Evolutionary conservation across 2,797 vertebrate species (phyloP).

Genomic region (Crenichthys baileyi): DNA sequence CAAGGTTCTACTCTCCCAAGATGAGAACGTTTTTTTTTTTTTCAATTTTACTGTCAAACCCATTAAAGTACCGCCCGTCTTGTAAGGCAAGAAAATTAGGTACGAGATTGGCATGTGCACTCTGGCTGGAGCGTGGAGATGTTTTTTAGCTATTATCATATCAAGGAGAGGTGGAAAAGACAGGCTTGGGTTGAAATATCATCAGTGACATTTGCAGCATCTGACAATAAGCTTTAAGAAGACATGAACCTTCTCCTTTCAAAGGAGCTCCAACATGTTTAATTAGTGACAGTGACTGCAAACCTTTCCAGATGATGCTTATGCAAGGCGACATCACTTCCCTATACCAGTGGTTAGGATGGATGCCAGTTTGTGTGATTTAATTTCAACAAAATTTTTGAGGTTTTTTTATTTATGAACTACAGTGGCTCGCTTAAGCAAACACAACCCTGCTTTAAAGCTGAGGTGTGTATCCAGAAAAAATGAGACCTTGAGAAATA

Average conservation of each 20-base stretch:
- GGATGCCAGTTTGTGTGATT: constrained; percentile 75
- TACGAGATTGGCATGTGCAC: constrained; percentile 43
- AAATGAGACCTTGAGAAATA: neutral
- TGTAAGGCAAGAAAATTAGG: constrained; percentile 55
- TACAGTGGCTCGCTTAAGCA: neutral
- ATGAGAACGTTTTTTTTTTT: constrained; percentile 34
- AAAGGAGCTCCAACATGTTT: constrained; percentile 33
- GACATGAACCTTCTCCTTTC: neutral
- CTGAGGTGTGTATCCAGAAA: neutral
- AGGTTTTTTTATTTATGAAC: constrained; percentile 45
- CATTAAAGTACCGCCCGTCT: constrained; percentile 66
- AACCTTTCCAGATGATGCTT: constrained; percentile 68
- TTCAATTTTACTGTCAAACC: constrained; percentile 39
- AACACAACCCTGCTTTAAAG: neutral
- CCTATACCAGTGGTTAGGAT: constrained; percentile 67
- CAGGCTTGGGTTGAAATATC: constrained; percentile 17
- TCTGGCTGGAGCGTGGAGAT: constrained; percentile 22
- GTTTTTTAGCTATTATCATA: constrained; percentile 37
- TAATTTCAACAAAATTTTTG: constrained; percentile 74
- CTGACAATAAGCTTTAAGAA: neutral
- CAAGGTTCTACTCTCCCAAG: constrained; percentile 58
- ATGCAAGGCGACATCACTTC: constrained; percentile 68
- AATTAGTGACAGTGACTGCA: constrained; percentile 67
- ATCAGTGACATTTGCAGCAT: constrained; percentile 16
- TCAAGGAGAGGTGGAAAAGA: constrained; percentile 26